Conservation (phyloP, 2,888 invertebrate genomes). For the Gari tellinella region DNA sequence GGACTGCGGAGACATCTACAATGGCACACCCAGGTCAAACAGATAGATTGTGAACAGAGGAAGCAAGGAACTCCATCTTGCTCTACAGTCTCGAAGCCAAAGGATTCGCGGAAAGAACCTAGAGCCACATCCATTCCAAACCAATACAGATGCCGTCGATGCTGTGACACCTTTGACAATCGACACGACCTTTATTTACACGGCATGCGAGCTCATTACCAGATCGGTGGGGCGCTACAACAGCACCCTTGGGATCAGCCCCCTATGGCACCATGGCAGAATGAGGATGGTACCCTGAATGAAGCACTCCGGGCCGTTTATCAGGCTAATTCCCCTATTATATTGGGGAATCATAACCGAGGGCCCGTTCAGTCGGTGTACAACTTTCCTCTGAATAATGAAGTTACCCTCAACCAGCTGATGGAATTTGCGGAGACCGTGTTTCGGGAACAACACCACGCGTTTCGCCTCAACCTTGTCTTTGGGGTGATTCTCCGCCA, state of each 20-base stretch:
- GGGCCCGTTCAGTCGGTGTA: no score
- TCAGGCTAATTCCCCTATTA: slow-evolving; percentile 17
- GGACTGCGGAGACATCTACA: slow-evolving; percentile 17
- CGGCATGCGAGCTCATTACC: slow-evolving; percentile 19
- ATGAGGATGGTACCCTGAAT: neutral
- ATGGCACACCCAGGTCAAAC: slow-evolving; percentile 19
- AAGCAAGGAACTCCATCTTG: neutral
- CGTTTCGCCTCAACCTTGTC: slow-evolving; percentile 9
- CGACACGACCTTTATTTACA: slow-evolving; percentile 24
- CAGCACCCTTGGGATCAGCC: slow-evolving; percentile 3
- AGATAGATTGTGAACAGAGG: neutral
- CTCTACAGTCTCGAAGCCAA: neutral
- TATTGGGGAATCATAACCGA: slow-evolving; percentile 2
- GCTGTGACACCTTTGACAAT: slow-evolving; percentile 10
- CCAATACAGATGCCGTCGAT: slow-evolving; percentile 14
- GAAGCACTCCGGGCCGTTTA: neutral
- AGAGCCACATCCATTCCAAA: neutral
- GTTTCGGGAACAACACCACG: neutral
- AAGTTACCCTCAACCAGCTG: slow-evolving; percentile 5
- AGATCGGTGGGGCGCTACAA: slow-evolving; percentile 18
- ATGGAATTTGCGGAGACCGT: slow-evolving; percentile 3
- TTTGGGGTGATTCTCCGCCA: slow-evolving; percentile 31
- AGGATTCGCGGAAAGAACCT: neutral
- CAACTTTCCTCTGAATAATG: slow-evolving; percentile 16
- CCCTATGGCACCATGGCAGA: neutral